These are phyloP conservation scores for Magallana nippona DNA, from an alignment of 2,888 invertebrate species.

Conservation along the genomic window DNA sequence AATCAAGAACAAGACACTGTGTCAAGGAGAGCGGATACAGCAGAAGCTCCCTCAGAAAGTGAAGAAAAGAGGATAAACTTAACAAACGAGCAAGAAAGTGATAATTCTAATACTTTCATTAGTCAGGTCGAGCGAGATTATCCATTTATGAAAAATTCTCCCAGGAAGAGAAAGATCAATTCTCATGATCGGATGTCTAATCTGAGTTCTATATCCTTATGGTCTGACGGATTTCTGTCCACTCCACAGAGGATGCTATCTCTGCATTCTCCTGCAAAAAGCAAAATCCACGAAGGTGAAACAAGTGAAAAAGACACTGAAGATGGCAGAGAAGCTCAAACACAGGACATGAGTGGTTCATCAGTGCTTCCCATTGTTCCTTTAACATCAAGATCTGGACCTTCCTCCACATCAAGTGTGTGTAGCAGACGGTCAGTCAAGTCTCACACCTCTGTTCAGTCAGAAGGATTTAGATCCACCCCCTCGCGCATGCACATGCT, in stretches of 20 bases:
- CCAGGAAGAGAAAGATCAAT: not conserved
- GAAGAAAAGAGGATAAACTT: not conserved
- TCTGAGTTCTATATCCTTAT: not conserved
- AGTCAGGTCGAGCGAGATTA: conserved; percentile 22
- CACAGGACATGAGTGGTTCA: not conserved
- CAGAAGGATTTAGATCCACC: conserved; percentile 39
- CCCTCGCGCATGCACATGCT: conserved; percentile 12
- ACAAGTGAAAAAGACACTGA: conserved; percentile 2
- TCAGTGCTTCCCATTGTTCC: not conserved
- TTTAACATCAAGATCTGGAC: conserved; percentile 2
- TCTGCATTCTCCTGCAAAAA: not conserved
- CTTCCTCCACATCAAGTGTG: conserved; percentile 40
- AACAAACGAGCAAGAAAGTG: not conserved
- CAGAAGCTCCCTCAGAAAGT: not conserved
- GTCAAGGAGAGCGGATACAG: not conserved
- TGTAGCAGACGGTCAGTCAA: conserved; percentile 15
- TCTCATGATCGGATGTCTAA: not conserved
- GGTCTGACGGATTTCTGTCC: not conserved
- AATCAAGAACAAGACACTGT: not conserved
- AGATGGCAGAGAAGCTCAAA: not conserved
- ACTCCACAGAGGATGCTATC: conserved; percentile 4
- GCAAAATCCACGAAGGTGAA: not conserved
- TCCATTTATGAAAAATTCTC: not conserved
- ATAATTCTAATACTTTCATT: not conserved
- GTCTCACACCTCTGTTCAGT: conserved; percentile 14